Evolutionary conservation across 2,113 vertebrate species (phyloP).

Genomic region (Calyptomena viridis): DNA sequence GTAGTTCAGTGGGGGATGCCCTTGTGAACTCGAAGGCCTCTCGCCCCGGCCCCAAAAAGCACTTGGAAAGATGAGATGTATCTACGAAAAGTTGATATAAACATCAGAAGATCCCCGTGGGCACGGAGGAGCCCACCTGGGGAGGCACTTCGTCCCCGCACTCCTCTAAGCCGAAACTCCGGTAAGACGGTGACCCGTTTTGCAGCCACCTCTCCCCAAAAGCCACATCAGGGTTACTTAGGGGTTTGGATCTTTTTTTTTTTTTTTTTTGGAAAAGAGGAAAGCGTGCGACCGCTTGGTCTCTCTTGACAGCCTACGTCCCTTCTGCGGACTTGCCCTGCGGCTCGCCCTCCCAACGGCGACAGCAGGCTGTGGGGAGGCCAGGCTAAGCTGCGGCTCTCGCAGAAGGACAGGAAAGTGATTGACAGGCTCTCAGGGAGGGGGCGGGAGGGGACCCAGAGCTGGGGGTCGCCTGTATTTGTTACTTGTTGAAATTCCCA

Average conservation of each 20-base stretch:
- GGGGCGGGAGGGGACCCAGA: constrained; percentile 23
- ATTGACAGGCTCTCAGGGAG: constrained; percentile 54
- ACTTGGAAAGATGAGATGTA: background rate
- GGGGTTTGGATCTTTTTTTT: background rate
- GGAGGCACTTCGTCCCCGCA: accelerated
- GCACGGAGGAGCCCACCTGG: background rate
- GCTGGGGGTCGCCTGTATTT: constrained; percentile 66
- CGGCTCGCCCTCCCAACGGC: background rate
- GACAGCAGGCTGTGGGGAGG: background rate
- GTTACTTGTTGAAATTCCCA: constrained; percentile 82
- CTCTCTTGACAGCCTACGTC: background rate
- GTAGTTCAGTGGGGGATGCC: background rate
- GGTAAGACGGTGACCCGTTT: accelerated
- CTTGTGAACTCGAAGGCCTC: background rate
- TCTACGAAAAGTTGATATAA: background rate
- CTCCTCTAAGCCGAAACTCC: accelerated
- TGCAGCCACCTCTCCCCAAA: background rate
- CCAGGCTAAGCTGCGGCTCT: background rate
- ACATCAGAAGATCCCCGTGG: background rate
- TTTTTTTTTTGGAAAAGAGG: background rate
- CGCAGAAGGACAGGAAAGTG: background rate
- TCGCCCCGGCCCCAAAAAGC: background rate
- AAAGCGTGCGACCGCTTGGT: background rate
- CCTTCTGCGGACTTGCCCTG: background rate
- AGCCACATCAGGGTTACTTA: background rate